A percentile compares a stretch with the other conserved stretches of the same genome.
phyloP scores from a whole-genome alignment of 1,140 invertebrate genomes.

The Hyles euphorbiae region DNA sequence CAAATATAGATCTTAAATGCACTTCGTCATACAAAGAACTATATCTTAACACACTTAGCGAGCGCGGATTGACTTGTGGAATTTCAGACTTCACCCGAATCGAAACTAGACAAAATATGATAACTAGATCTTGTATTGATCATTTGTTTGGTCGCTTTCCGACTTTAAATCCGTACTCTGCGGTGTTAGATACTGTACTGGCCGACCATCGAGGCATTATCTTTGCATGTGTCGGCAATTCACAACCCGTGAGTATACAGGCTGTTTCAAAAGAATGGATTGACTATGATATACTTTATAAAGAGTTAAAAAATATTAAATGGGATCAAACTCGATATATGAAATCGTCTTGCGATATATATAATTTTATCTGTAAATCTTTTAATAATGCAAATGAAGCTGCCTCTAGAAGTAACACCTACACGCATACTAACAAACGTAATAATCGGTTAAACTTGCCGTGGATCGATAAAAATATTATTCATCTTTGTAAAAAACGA shows the following conservation, averaged over 20 bases:
- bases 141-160: conserved; percentile 35
- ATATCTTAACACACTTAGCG: conserved; percentile 30
- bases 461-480: conserved; percentile 31
- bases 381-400: conserved; percentile 16
- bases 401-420: not conserved
- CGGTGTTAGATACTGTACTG: conserved; percentile 35
- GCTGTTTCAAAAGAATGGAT: conserved; percentile 20
- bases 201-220: conserved; percentile 31
- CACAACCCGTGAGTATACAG: conserved; percentile 20
- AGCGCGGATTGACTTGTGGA: conserved; percentile 33
- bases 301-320: conserved; percentile 22
- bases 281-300: conserved; percentile 22
- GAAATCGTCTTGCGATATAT: conserved; percentile 17
- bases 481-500: conserved; percentile 25
- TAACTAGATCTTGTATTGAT: conserved; percentile 37
- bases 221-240: conserved; percentile 15
- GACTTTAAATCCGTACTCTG: conserved; percentile 29
- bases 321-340: conserved; percentile 19
- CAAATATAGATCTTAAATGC: conserved; percentile 35
- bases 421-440: conserved; percentile 9
- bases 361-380: conserved; percentile 20
- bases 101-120: conserved; percentile 23
- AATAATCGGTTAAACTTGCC: conserved; percentile 14
- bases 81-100: conserved; percentile 36
- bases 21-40: conserved; percentile 17